Conservation (phyloP, 1,140 invertebrate genomes). For the Druon quercuslanigerum region DNA sequence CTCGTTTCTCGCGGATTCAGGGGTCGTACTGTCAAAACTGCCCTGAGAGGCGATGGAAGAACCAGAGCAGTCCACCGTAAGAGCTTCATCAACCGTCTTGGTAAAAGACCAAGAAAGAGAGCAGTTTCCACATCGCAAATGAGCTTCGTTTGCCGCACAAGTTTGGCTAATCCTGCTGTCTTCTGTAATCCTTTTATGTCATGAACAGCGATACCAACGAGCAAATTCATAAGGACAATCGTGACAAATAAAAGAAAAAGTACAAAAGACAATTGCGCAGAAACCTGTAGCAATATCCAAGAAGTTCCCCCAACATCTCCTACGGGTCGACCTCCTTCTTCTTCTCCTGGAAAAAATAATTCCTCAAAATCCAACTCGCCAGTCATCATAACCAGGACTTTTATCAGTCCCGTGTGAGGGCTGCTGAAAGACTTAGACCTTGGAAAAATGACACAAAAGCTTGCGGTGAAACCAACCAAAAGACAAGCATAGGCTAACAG, state of each 20-base stretch:
- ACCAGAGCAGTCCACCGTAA: conserved; percentile 85
- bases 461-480: conserved; percentile 89
- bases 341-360: conserved; percentile 77
- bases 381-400: conserved; percentile 93
- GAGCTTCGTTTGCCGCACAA: conserved; percentile 86
- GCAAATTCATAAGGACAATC: conserved; percentile 87
- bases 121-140: conserved; percentile 85
- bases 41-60: conserved; percentile 85
- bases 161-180: conserved; percentile 84
- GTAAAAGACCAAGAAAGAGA: conserved; percentile 82
- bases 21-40: conserved; percentile 86
- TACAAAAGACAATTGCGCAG: conserved; percentile 84
- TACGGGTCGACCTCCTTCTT: conserved; percentile 78
- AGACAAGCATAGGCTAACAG: conserved; percentile 89
- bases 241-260: conserved; percentile 86
- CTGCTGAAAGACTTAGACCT: conserved; percentile 86
- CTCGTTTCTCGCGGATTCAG: conserved; percentile 87
- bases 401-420: conserved; percentile 86
- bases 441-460: conserved; percentile 90
- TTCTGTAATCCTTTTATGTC: conserved; percentile 87
- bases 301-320: conserved; percentile 55
- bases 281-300: conserved; percentile 80
- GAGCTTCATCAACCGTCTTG: conserved; percentile 81
- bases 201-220: conserved; percentile 88
- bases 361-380: conserved; percentile 87